These are phyloP conservation scores for Podotricha telesiphe DNA, from an alignment of 2,888 invertebrate species.

Conservation along the genomic window DNA sequence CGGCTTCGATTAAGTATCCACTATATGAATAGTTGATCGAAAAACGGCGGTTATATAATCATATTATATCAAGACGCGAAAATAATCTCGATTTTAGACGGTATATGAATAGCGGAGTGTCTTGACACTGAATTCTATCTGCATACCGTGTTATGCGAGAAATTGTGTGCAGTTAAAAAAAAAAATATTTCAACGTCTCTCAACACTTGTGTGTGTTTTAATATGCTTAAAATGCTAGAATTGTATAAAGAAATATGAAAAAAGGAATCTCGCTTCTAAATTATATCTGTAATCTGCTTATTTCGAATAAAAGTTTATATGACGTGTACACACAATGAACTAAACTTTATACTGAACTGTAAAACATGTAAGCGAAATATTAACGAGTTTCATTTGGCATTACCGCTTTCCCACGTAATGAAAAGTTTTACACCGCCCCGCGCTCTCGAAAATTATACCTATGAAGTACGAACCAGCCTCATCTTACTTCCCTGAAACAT, in stretches of 20 bases:
- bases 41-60: no score
- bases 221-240: no score
- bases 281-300: background rate
- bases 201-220: no score
- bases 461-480: background rate
- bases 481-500: background rate
- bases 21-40: no score
- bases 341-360: background rate
- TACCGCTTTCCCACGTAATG: conserved; percentile 16
- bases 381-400: conserved; percentile 10
- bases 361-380: conserved; percentile 8
- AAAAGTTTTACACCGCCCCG: background rate
- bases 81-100: no score
- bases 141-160: no score
- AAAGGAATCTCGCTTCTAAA: background rate
- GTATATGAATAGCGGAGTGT: no score
- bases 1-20: no score
- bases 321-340: background rate
- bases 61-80: no score
- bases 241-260: background rate
- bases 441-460: conserved; percentile 1
- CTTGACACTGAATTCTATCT: no score
- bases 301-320: conserved; percentile 12
- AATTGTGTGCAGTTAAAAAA: no score
- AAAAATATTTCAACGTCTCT: no score